Conservation (phyloP, 2,113 vertebrate genomes). For the Hystrix cristata region DNA sequence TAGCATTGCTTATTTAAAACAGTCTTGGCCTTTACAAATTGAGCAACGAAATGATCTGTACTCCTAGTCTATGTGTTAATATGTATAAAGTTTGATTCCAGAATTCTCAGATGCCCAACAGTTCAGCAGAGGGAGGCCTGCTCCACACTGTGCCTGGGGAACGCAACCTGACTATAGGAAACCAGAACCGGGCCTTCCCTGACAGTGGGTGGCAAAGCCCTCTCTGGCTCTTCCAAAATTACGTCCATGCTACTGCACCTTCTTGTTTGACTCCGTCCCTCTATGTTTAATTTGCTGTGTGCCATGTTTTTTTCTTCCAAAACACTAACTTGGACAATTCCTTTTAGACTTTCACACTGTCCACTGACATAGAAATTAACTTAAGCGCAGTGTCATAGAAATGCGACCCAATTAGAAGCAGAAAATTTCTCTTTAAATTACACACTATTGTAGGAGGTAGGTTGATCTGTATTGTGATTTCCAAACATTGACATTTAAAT, state of each 20-base stretch:
- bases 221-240: background rate
- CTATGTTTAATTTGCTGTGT: background rate
- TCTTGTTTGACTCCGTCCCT: background rate
- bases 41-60: background rate
- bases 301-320: background rate
- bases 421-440: background rate
- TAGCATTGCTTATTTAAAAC: background rate
- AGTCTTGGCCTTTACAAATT: background rate
- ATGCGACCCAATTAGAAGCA: background rate
- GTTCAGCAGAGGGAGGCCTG: background rate
- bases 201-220: background rate
- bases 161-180: background rate
- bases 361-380: background rate
- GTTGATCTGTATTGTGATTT: background rate
- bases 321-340: background rate
- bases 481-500: background rate
- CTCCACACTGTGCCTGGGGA: background rate
- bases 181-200: background rate
- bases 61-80: background rate
- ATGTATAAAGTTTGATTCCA: background rate
- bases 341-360: background rate
- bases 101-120: background rate
- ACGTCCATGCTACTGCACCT: background rate
- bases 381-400: background rate
- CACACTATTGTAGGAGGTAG: background rate